Evolutionary conservation across 2,888 invertebrate species (phyloP).

Genomic region (Luperina nickerlii): DNA sequence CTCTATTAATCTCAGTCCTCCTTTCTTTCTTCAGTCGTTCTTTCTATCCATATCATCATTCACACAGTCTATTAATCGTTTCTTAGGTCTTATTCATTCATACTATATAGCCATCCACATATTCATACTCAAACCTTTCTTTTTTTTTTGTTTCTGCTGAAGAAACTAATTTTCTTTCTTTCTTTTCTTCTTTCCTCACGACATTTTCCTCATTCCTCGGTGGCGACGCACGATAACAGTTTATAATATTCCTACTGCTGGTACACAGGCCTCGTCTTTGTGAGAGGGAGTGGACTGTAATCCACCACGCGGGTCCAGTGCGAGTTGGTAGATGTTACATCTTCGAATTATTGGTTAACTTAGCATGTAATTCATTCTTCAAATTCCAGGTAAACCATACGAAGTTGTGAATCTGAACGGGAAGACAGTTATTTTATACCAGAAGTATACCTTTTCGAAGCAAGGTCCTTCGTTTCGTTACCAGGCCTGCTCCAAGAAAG

Average conservation of each 20-base stretch:
- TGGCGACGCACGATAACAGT: not conserved
- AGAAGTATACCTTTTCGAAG: constrained; percentile 61
- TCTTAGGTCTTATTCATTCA: not conserved
- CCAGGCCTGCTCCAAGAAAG: constrained; percentile 62
- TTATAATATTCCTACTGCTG: not conserved
- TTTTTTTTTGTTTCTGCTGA: too few relatives aligned
- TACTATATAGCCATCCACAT: not conserved
- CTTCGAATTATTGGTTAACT: not conserved
- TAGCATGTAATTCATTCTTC: not conserved
- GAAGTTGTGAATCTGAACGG: constrained; percentile 40
- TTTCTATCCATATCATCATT: not conserved
- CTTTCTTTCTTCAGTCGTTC: too few relatives aligned
- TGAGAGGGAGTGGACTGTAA: not conserved
- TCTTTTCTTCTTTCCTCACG: not conserved
- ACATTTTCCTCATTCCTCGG: not conserved
- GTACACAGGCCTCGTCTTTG: not conserved
- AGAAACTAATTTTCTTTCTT: too few relatives aligned
- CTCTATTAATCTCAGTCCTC: too few relatives aligned
- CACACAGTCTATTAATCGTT: not conserved
- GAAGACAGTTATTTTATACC: constrained; percentile 50
- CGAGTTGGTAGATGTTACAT: not conserved
- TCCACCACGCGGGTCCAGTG: not conserved
- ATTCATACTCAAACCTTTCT: not conserved
- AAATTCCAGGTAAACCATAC: constrained; percentile 41
- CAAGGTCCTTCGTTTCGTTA: constrained; percentile 45